Base-by-base conservation (phyloP, 1,140 invertebrate genomes). In the Drosophila insularis region DNA sequence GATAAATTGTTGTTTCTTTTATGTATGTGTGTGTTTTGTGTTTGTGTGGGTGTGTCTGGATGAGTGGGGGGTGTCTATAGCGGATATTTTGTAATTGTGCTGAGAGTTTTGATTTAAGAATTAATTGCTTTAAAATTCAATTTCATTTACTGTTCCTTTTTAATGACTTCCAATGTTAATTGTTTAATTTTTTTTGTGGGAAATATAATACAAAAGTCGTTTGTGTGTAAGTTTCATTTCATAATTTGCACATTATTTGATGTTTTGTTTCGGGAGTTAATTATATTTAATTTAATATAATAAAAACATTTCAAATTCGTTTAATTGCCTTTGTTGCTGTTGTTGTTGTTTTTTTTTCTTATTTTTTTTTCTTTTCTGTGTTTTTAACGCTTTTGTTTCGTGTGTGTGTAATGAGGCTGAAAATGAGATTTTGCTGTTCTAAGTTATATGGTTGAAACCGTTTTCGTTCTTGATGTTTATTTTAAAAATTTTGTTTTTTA, bases 151-250 rank as follows among this genome's bases (percentile, higher is more conserved):
- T 50, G 17, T 21, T 50, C 19, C 19, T 21, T 8, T 21, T 50
- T 17, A 17, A 17, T 43, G 40, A 43, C 43, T 74, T 54, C 10
- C 73, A 66, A 37, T 60, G 27, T 27, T 27, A 27, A 6, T 37
- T 37, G 13, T 40, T 50, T 55, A n/a, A 58, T 60, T 7, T 17
- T 40, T 31, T 19, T 63, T 37, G 60, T 23, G 58, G 27, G 77
- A 85, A 85, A 85, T 85, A 85, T 85, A 54, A 78, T 85, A 85
- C 81, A 85, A 85, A 70, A 85, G 81, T 74, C 46, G 54, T 27
- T 27, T 27, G 27, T 67, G 37, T 64, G 11, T 8, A 7, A 8
- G 17, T 50, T 21, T 2, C 8, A 11, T 21, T 21, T 21, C 19
- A 11, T 8, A 27, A 27, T 50, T 50, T 46, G 14, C n/a, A n/a